phyloP scores from a whole-genome alignment of 2,113 vertebrate genomes.

The Pavo muticus region DNA sequence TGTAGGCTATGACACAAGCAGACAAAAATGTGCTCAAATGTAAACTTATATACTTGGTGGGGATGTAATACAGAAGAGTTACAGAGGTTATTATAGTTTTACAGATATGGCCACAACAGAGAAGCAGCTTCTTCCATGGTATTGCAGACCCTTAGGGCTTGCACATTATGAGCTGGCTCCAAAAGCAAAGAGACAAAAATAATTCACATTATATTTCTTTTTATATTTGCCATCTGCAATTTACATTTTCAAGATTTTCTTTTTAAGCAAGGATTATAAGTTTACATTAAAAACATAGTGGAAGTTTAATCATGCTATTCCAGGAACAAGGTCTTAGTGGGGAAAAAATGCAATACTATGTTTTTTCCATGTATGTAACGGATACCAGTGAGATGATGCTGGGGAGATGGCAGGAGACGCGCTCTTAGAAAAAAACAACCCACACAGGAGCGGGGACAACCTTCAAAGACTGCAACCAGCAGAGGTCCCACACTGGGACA shows the following conservation, averaged over 20 bases:
- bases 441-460: neutral
- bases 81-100: conserved; percentile 8
- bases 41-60: conserved; percentile 31
- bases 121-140: neutral
- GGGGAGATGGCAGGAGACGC: neutral
- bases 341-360: no score
- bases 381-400: neutral
- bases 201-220: neutral
- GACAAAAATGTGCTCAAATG: conserved; percentile 40
- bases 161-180: neutral
- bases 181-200: neutral
- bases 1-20: conserved; percentile 1
- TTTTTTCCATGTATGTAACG: neutral
- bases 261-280: neutral
- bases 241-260: neutral
- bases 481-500: neutral
- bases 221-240: neutral
- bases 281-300: neutral
- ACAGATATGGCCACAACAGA: neutral
- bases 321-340: neutral
- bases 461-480: neutral
- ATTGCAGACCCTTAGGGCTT: neutral
- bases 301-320: neutral
- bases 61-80: neutral
- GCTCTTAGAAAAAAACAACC: neutral